Conservation (phyloP, 2,797 vertebrate species). For the Silurus lanzhouensis region DNA sequence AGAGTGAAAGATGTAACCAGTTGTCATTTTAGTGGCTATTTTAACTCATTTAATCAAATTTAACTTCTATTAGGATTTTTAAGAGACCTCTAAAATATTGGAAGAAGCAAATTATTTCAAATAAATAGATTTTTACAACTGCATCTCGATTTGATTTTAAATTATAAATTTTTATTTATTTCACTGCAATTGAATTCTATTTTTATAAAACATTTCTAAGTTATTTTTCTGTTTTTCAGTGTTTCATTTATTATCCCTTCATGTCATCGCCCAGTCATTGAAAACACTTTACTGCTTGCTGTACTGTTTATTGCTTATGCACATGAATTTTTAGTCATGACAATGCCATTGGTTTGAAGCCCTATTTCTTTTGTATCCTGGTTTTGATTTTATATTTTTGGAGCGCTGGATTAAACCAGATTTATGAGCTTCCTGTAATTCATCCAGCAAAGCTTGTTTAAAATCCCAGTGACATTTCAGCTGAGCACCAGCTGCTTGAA, state of each 20-base stretch:
- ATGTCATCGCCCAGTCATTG: too few species aligned
- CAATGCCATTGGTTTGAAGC: not conserved
- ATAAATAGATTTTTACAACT: too few species aligned
- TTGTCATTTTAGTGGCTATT: not conserved
- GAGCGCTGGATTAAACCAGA: not conserved
- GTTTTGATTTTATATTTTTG: not conserved
- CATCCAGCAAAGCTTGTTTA: not conserved
- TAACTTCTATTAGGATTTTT: not conserved
- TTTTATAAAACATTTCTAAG: too few species aligned
- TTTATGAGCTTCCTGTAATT: not conserved
- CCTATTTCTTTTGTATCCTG: not conserved
- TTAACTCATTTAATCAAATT: not conserved
- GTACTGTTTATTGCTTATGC: too few species aligned
- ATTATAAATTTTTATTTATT: too few species aligned
- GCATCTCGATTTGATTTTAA: too few species aligned
- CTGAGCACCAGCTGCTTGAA: not conserved
- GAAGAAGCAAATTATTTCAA: not conserved
- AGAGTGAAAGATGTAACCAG: not conserved
- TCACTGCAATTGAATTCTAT: too few species aligned
- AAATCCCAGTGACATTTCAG: conserved; percentile 24
- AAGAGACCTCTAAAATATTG: not conserved
- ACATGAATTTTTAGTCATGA: not conserved
- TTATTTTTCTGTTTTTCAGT: too few species aligned
- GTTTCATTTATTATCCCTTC: too few species aligned
- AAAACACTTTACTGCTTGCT: too few species aligned